Evolutionary conservation across 2,113 vertebrate species (phyloP).

Genomic region (Nycticryphes semicollaris): DNA sequence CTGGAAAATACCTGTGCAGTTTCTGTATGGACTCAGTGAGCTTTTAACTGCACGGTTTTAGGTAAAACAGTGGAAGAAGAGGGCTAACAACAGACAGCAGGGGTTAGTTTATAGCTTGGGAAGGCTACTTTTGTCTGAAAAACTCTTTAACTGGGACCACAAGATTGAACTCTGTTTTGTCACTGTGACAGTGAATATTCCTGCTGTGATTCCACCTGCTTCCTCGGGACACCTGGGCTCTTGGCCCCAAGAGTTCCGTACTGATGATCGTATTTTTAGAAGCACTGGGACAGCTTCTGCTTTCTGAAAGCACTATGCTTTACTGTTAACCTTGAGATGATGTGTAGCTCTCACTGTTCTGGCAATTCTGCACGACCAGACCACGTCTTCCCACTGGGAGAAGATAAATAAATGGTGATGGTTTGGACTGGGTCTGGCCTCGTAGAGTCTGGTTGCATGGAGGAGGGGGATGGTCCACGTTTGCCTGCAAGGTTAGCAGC

Average conservation of each 20-base stretch:
- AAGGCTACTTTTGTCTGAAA: background rate
- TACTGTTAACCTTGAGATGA: background rate
- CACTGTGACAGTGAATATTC: background rate
- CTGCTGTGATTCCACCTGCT: background rate
- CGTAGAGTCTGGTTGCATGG: rapidly evolving
- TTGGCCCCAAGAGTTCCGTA: background rate
- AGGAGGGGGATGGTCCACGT: too few species aligned
- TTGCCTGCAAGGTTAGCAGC: background rate
- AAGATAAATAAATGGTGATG: background rate
- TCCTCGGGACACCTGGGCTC: background rate
- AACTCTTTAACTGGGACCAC: background rate
- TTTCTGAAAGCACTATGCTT: background rate
- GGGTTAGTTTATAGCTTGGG: background rate
- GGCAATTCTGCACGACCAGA: background rate
- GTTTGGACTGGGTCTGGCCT: background rate
- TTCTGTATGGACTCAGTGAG: background rate
- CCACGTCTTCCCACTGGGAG: rapidly evolving
- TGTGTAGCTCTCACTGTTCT: background rate
- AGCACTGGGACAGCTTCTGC: background rate
- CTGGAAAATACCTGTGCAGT: background rate
- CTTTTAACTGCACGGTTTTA: background rate
- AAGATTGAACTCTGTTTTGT: background rate
- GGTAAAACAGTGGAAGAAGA: background rate
- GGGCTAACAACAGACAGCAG: background rate
- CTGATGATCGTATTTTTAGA: background rate